A percentile compares a stretch with the other conserved stretches of the same genome.
Conservation (phyloP, 2,888 invertebrate genomes). For the Netelia melanura region DNA sequence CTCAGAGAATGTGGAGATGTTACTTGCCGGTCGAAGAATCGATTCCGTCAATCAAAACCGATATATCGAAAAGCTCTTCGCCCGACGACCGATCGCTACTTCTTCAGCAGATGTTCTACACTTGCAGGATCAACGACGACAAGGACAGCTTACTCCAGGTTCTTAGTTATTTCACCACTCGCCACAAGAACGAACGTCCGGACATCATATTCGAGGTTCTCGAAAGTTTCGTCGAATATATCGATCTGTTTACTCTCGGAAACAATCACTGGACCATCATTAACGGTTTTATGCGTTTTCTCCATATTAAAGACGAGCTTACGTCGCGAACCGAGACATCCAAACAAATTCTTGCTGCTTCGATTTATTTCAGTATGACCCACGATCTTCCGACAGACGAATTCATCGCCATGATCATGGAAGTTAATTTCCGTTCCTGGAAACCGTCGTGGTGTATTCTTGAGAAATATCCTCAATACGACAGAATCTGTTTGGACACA, state of each 20-base stretch:
- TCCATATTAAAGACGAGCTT: conserved; percentile 64
- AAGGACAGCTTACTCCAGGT: conserved; percentile 73
- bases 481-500: conserved; percentile 73
- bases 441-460: conserved; percentile 71
- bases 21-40: conserved; percentile 75
- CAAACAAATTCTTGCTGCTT: conserved; percentile 61
- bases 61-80: conserved; percentile 71
- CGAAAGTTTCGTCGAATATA: conserved; percentile 56
- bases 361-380: conserved; percentile 68
- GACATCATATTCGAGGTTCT: conserved; percentile 68
- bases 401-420: conserved; percentile 61
- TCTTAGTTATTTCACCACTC: conserved; percentile 74
- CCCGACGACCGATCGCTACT: conserved; percentile 66
- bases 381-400: conserved; percentile 69
- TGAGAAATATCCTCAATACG: conserved; percentile 71
- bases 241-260: conserved; percentile 72
- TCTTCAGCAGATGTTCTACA: conserved; percentile 75
- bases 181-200: conserved; percentile 79
- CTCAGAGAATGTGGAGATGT: conserved; percentile 73
- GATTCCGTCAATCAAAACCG: conserved; percentile 72
- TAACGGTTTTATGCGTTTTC: conserved; percentile 72
- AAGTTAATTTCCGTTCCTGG: conserved; percentile 46
- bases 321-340: accelerated
- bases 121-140: conserved; percentile 80
- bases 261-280: conserved; percentile 77